These are phyloP conservation scores for Musca domestica DNA, from an alignment of 1,140 invertebrate genomes.

Conservation along the genomic window DNA sequence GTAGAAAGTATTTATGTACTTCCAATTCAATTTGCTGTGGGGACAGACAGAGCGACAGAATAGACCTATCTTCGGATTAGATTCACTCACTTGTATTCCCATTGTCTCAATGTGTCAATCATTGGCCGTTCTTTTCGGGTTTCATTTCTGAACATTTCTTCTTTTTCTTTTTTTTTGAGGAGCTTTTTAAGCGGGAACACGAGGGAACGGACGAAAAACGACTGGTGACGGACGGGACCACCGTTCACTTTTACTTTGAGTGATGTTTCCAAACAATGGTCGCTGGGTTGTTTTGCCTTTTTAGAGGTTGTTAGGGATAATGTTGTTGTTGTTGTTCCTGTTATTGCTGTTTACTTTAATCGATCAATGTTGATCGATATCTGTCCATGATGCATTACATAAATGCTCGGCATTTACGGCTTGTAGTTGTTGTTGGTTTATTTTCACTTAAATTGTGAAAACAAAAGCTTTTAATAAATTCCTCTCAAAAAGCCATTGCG, in stretches of 20 bases:
- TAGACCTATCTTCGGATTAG: slow-evolving; percentile 2
- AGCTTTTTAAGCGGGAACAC: no score
- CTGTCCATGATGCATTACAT: slow-evolving; percentile 5
- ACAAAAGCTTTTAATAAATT: no score
- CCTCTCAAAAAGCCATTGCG: no score
- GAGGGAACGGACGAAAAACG: neutral
- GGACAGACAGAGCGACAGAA: no score
- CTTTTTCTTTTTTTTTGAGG: neutral
- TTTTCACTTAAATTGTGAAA: no score
- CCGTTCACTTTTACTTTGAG: slow-evolving; percentile 19
- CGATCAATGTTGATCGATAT: slow-evolving; percentile 2
- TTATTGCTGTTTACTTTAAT: neutral
- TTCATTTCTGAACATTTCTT: neutral
- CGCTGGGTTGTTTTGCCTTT: neutral
- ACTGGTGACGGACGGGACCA: neutral
- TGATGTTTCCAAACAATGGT: slow-evolving; percentile 11
- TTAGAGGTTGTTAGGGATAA: no score
- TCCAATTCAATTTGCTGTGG: no score
- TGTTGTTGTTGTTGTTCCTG: no score
- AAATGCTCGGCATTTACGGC: neutral
- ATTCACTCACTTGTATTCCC: neutral
- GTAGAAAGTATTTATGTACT: slow-evolving; percentile 8
- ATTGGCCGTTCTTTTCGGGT: neutral
- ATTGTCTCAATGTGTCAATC: slow-evolving; percentile 18
- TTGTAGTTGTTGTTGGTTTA: no score